phyloP scores from a whole-genome alignment of 2,797 vertebrate species.

The Sebastes dallii region DNA sequence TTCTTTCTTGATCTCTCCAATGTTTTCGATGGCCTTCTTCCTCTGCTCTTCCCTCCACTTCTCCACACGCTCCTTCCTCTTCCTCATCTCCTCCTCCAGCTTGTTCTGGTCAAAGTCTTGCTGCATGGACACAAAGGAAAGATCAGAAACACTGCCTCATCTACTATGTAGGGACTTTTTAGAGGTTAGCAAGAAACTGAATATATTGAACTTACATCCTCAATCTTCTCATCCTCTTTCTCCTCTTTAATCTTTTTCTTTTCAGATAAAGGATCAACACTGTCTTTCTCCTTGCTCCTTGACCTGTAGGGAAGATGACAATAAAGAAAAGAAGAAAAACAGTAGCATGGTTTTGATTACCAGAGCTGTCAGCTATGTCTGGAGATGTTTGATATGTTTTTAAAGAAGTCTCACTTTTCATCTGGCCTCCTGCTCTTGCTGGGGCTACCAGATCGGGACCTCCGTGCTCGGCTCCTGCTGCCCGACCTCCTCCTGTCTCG shows the following conservation, averaged over 20 bases:
- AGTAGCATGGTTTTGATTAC: not conserved
- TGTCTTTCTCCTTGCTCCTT: slow-evolving; percentile 93
- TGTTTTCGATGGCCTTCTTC: slow-evolving; percentile 97
- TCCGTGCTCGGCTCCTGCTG: slow-evolving; percentile 87
- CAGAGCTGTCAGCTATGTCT: not conserved
- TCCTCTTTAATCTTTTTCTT: slow-evolving; percentile 98
- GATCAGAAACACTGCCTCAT: not conserved
- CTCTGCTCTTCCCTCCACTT: slow-evolving; percentile 98
- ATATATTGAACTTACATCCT: slow-evolving; percentile 83
- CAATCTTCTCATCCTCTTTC: slow-evolving; percentile 95
- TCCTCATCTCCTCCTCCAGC: slow-evolving; percentile 99
- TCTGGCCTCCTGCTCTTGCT: slow-evolving; percentile 90
- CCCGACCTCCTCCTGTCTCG: slow-evolving; percentile 90
- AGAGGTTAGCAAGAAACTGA: not conserved
- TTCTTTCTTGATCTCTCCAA: slow-evolving; percentile 97
- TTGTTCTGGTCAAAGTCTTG: slow-evolving; percentile 99
- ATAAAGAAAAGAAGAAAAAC: not conserved
- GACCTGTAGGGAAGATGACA: slow-evolving; percentile 69
- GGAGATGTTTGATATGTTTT: not conserved
- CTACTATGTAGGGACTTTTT: fast-evolving
- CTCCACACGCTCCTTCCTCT: slow-evolving; percentile 97
- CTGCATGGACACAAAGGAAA: slow-evolving; percentile 30
- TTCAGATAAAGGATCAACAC: slow-evolving; percentile 86
- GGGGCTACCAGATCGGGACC: slow-evolving; percentile 89
- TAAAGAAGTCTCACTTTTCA: slow-evolving; percentile 81